Evolutionary conservation across 2,797 vertebrate genomes (phyloP), one percentile per base, ranked within the genome.

Genomic region (Florisuga fusca): DNA sequence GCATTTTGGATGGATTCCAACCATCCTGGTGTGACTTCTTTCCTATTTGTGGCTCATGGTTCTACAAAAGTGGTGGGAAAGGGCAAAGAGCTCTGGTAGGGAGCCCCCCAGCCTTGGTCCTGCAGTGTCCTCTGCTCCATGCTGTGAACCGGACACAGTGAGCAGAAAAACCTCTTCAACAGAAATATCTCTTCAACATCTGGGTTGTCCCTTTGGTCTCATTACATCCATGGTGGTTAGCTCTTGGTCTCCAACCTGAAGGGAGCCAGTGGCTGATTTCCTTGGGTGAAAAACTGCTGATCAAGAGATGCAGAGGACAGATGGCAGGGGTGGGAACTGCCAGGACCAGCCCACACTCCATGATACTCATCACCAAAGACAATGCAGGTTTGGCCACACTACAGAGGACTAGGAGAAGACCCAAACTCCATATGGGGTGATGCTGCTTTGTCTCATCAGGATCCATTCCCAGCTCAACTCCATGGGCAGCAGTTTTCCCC

Each of bases 321-420:
- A 13, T 15, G 16, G 9, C 15, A 10, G 5, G 68, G 20, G 18
- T 64, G 48, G 41, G 41, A 67, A 21, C 25, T 53, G 23, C 31
- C 33, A 38, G 18, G 13, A 41, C 26, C 31, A 23, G 25, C 29
- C 29, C 9, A 7, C 31, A 41, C 46, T 36, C 53, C 17, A 10
- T 15, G 33, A 27, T 27, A 9, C 10, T 16, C 41, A 59, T 23
- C 41, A 12, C 41, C n/a, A 11, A 38, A 64, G 57, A 48, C 1
- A 0, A 45, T 1, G 11, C 16, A 18, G 1, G 0, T 20, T 12
- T 34, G 57, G 25, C 25, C 58, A 34, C 6, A 9, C 12, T 20
- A 20, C 26, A 34, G 38, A 43, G 59, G 7, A 72, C 33, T 6
- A 54, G 20, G 15, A 74, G 64, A 48, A 73, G 54, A 67, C 54